phyloP scores from a whole-genome alignment of 2,113 vertebrate genomes.

The Marcusenius ussheri region DNA sequence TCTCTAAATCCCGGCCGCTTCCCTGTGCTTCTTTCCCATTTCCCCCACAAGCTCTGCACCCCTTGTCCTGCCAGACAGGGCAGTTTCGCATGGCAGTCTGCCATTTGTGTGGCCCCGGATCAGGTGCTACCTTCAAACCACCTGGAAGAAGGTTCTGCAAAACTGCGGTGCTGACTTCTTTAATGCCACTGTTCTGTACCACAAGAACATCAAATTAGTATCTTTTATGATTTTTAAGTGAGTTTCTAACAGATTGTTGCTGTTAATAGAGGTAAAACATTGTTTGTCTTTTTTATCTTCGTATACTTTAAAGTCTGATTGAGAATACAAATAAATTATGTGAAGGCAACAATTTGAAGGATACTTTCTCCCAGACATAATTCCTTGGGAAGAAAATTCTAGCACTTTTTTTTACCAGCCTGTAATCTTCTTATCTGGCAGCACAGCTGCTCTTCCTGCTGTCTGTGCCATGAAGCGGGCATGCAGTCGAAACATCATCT shows the following conservation, averaged over 20 bases:
- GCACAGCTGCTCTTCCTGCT: not conserved
- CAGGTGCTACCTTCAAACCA: not conserved
- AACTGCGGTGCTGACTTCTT: not conserved
- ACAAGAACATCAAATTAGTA: not conserved
- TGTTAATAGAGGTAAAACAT: not conserved
- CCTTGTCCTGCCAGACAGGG: not conserved
- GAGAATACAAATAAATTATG: not conserved
- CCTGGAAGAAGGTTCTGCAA: not conserved
- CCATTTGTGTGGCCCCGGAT: not conserved
- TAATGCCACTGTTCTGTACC: not conserved
- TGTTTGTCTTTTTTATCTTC: not conserved
- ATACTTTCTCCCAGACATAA: not conserved
- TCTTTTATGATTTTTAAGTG: not conserved
- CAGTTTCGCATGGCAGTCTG: not conserved
- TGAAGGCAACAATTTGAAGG: not conserved
- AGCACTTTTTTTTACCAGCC: not conserved
- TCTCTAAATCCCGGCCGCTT: not conserved
- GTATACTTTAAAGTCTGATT: not conserved
- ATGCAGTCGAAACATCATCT: not conserved
- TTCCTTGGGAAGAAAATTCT: not conserved
- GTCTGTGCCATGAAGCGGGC: not conserved
- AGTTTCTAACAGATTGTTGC: not conserved
- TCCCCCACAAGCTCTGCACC: not conserved
- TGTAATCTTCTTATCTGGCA: constrained; percentile 8
- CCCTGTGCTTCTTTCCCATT: not conserved